These are phyloP conservation scores for Cotesia typhae DNA, from an alignment of 1,140 invertebrate genomes.

Conservation along the genomic window DNA sequence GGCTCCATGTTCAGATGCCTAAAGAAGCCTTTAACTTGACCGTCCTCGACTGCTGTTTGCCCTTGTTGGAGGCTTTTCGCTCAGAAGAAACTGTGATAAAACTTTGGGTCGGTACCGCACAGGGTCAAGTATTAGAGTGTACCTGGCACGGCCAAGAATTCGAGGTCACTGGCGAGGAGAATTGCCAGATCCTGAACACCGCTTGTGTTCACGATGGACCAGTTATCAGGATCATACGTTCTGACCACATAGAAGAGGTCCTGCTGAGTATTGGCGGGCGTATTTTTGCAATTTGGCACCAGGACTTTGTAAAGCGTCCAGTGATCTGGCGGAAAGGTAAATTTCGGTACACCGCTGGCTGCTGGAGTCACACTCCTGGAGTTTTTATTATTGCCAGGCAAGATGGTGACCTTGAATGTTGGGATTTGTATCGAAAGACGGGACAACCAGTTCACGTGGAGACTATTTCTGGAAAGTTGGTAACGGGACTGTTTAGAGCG, in stretches of 20 bases:
- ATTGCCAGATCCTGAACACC: constrained; percentile 52
- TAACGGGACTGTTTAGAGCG: constrained; percentile 44
- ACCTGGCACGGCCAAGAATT: constrained; percentile 70
- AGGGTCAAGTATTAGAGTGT: constrained; percentile 65
- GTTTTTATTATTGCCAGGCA: constrained; percentile 63
- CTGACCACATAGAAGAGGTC: constrained; percentile 67
- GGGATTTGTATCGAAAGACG: constrained; percentile 61
- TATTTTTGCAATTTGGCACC: constrained; percentile 70
- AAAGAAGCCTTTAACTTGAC: constrained; percentile 33
- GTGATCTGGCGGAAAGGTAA: constrained; percentile 66
- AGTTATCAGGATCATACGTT: constrained; percentile 67
- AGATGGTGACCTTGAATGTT: constrained; percentile 68
- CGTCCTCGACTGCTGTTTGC: constrained; percentile 37
- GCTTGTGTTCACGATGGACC: constrained; percentile 73
- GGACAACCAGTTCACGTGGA: constrained; percentile 45
- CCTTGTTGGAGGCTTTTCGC: background rate
- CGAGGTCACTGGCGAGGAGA: constrained; percentile 65
- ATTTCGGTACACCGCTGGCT: constrained; percentile 64
- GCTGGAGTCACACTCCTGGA: constrained; percentile 64
- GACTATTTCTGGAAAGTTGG: constrained; percentile 45
- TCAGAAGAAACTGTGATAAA: constrained; percentile 26
- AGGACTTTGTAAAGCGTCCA: constrained; percentile 61
- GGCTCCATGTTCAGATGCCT: constrained; percentile 35
- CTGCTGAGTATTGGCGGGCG: constrained; percentile 70
- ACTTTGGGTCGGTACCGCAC: constrained; percentile 48